phyloP scores from a whole-genome alignment of 2,888 invertebrate species.

The Leptopterna dolabrata region DNA sequence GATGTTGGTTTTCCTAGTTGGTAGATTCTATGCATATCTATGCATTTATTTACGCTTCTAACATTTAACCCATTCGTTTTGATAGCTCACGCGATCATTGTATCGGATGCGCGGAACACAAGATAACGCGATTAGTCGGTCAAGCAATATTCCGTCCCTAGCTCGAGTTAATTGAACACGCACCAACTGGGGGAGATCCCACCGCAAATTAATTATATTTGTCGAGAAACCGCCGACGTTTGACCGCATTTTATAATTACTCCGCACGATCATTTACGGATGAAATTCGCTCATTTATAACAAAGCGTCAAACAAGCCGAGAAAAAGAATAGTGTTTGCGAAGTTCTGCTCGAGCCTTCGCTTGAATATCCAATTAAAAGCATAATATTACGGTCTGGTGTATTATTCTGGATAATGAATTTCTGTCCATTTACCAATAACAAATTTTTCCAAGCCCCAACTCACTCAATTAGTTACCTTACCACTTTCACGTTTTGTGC shows the following conservation, averaged over 20 bases:
- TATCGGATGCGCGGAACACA: background rate
- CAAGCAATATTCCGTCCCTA: background rate
- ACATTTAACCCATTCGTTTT: background rate
- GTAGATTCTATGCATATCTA: no score
- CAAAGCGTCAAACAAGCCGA: background rate
- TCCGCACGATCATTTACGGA: background rate
- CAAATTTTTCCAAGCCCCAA: no score
- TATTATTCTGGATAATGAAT: no score
- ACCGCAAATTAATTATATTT: background rate
- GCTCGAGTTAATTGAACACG: background rate
- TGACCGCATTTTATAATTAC: background rate
- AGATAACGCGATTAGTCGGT: background rate
- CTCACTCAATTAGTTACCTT: no score
- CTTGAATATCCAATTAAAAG: no score
- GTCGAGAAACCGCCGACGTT: background rate
- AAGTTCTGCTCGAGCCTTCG: no score
- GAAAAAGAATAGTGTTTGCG: no score
- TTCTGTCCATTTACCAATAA: no score
- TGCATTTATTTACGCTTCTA: no score
- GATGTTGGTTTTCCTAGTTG: no score
- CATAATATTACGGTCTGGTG: no score
- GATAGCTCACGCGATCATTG: background rate
- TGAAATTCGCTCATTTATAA: background rate
- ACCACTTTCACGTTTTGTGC: no score
- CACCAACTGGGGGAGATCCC: background rate